Evolutionary conservation across 2,797 vertebrate genomes (phyloP).

Genomic region (Neosilurus mollespiculum): DNA sequence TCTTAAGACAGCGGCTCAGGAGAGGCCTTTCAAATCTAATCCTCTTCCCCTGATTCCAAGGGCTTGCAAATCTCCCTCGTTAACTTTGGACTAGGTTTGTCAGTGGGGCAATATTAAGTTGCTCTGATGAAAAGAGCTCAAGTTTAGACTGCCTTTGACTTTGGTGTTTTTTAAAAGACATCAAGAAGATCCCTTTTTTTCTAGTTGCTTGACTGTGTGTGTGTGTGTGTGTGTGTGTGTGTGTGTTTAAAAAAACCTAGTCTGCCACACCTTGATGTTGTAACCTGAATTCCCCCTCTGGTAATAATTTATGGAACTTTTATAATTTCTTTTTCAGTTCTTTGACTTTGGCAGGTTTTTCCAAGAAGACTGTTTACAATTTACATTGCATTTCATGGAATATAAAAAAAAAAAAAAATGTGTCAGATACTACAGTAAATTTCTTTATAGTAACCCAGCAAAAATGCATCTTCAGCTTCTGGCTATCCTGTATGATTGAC

Average conservation of each 20-base stretch:
- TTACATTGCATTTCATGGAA: slow-evolving; percentile 19
- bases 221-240: neutral
- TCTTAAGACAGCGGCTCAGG: slow-evolving; percentile 65
- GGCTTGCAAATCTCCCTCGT: slow-evolving; percentile 74
- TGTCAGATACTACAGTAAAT: slow-evolving; percentile 20
- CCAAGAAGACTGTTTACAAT: slow-evolving; percentile 5
- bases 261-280: slow-evolving; percentile 46
- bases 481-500: slow-evolving; percentile 42
- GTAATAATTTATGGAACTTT: slow-evolving; percentile 61
- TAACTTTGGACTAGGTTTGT: slow-evolving; percentile 75
- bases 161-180: slow-evolving; percentile 46
- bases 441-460: slow-evolving; percentile 8
- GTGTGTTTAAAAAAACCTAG: slow-evolving; percentile 9
- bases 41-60: slow-evolving; percentile 65
- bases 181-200: slow-evolving; percentile 32
- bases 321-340: slow-evolving; percentile 42
- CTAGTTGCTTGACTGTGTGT: no score
- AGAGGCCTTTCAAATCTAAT: slow-evolving; percentile 78
- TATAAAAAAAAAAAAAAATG: neutral
- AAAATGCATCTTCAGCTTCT: slow-evolving; percentile 20
- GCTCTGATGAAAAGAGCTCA: slow-evolving; percentile 42
- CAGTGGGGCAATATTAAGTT: slow-evolving; percentile 58
- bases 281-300: slow-evolving; percentile 38
- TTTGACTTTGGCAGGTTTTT: slow-evolving; percentile 31
- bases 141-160: slow-evolving; percentile 42